These are phyloP conservation scores for Athene cunicularia DNA, from an alignment of 2,113 vertebrate species.

Conservation along the genomic window DNA sequence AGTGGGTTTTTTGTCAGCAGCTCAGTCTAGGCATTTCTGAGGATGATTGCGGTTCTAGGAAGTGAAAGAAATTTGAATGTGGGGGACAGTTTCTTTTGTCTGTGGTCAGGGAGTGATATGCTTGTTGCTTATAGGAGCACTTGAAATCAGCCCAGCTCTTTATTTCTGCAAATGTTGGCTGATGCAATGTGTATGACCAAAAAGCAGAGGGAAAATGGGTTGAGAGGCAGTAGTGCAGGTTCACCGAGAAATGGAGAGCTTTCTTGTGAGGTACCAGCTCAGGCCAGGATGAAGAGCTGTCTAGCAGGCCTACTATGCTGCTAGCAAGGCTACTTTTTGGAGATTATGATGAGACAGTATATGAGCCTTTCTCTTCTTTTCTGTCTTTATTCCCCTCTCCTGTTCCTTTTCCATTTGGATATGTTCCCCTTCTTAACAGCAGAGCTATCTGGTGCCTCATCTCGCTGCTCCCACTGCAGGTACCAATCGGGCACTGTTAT, in stretches of 20 bases:
- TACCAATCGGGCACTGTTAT: constrained; percentile 92
- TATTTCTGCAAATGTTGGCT: not conserved
- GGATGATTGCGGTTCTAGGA: not conserved
- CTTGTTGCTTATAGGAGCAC: not conserved
- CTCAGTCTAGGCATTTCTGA: not conserved
- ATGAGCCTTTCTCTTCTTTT: constrained; percentile 9
- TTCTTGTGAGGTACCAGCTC: not conserved
- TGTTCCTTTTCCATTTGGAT: not conserved
- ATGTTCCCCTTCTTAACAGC: not conserved
- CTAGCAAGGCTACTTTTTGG: not conserved
- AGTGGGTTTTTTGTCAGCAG: constrained; percentile 38
- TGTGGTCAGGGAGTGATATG: not conserved
- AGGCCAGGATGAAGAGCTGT: not conserved
- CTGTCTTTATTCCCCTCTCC: not conserved
- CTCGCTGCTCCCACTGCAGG: constrained; percentile 75
- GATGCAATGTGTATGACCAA: not conserved
- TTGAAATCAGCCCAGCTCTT: not conserved
- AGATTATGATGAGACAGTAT: not conserved
- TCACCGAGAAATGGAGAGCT: not conserved
- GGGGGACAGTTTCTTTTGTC: not conserved
- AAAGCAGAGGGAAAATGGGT: not conserved
- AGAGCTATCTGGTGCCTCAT: constrained; percentile 32
- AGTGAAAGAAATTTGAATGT: not conserved
- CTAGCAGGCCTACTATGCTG: not conserved
- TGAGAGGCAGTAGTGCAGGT: not conserved